Evolutionary conservation across 2,113 vertebrate genomes (phyloP).

Genomic region (Phainopepla nitens): DNA sequence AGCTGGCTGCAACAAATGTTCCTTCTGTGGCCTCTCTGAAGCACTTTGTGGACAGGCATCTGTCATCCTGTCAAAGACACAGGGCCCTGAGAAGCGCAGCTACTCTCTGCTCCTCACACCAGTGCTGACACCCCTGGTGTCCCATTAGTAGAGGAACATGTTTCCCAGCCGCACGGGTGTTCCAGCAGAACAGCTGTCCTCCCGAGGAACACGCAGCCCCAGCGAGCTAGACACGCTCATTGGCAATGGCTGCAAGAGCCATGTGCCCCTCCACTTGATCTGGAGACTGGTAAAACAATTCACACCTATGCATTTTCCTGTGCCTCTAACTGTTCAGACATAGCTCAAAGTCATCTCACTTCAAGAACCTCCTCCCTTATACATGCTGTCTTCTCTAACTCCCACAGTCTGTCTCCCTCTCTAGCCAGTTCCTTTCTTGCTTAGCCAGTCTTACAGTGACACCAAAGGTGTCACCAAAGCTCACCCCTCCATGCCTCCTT

Average conservation of each 20-base stretch:
- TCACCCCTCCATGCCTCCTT: not conserved
- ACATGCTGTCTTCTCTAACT: rapidly evolving
- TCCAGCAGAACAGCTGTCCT: not conserved
- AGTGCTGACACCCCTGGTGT: not conserved
- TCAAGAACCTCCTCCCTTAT: not conserved
- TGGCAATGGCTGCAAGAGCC: not conserved
- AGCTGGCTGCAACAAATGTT: not conserved
- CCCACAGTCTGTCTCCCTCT: not conserved
- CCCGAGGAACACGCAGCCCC: rapidly evolving
- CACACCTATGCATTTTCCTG: not conserved
- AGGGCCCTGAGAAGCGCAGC: not conserved
- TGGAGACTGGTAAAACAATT: not conserved
- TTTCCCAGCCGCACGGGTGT: not conserved
- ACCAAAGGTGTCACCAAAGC: not conserved
- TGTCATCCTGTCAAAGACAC: not conserved
- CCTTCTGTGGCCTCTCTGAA: not conserved
- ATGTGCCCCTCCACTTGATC: not conserved
- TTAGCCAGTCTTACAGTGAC: not conserved
- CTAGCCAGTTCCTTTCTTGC: not conserved
- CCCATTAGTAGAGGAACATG: not conserved
- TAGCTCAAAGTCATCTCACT: not conserved
- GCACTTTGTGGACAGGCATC: not conserved
- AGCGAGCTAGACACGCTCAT: rapidly evolving
- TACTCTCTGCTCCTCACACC: not conserved
- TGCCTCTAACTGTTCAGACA: not conserved